Evolutionary conservation across 1,140 invertebrate species (phyloP), one percentile per base, ranked within the genome.

Genomic region (Lordiphosa mommai): DNA sequence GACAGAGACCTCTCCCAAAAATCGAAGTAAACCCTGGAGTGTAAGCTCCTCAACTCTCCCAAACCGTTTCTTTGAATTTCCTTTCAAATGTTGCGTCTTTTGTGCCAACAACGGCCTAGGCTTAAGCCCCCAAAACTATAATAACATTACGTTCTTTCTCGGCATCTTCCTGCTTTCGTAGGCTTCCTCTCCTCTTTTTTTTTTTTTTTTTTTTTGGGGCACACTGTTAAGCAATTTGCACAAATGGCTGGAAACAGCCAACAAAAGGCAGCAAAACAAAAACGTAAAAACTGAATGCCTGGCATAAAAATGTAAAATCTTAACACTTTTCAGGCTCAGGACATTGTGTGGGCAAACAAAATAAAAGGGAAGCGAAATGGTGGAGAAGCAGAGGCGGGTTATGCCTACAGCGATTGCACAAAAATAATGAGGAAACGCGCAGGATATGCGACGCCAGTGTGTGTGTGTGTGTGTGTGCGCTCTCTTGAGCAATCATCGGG

Each of bases 381-480:
- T n/a, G 29, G 6, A 46, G 16, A 47, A 32, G 29, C 7, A 16
- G 13, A 29, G 9, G 30, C 16, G 16, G 23, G 44, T 74, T 77
- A 67, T 68, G 72, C 77, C 77, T 76, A 65, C 67, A 84, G 77
- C 77, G 77, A 84, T 82, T 82, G 77, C 77, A 82, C 77, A 82
- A 84, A 82, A 82, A 82, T 82, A 82, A 82, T 82, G 77, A 82
- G 77, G 72, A 82, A 84, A 67, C 63, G 68, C 68, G 55, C 77
- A 84, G 77, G 77, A 82, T 84, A 71, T 84, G 70, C 70, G 70
- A 58, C 57, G 61, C 38, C 72, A 67, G 47, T 34, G 7, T 44
- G 32, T 4, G 10, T 23, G 14, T 36, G 17, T 50, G 44, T 57
- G 58, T 10, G 4, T 49, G 41, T 58, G 49, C 43, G 53, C 58